Evolutionary conservation across 1,140 invertebrate genomes (phyloP).

Genomic region (Parapsyche elsis): DNA sequence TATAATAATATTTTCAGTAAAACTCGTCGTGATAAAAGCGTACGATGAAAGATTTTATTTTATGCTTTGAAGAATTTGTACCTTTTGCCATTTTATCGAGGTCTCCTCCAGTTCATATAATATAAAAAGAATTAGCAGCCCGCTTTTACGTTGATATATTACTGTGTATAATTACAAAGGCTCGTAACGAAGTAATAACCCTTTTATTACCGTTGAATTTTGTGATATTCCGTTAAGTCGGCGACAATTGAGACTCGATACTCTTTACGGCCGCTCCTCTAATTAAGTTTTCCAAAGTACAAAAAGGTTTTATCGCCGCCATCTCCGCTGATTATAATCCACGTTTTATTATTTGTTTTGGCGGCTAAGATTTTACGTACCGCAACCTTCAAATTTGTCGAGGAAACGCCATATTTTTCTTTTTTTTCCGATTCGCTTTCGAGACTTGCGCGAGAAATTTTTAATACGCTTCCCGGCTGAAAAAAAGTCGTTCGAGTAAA

Average conservation of each 20-base stretch:
- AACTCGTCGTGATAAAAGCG: too few relatives aligned
- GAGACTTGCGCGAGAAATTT: not conserved
- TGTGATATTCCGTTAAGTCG: conserved; percentile 5
- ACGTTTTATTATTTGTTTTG: not conserved
- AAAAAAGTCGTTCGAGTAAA: not conserved
- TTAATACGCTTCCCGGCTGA: not conserved
- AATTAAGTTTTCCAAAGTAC: not conserved
- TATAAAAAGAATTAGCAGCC: too few relatives aligned
- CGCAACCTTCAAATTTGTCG: too few relatives aligned
- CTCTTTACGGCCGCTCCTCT: not conserved
- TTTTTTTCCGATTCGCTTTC: not conserved
- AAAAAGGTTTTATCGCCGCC: not conserved
- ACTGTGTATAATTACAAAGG: not conserved
- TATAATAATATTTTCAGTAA: too few relatives aligned
- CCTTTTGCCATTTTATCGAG: too few relatives aligned
- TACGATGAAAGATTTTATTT: too few relatives aligned
- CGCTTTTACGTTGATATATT: not conserved
- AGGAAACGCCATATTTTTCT: not conserved
- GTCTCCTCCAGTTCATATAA: too few relatives aligned
- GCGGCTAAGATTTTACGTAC: not conserved
- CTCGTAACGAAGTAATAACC: conserved; percentile 16
- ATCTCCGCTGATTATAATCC: not conserved
- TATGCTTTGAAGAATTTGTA: too few relatives aligned
- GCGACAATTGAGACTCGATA: conserved; percentile 12
- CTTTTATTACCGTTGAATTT: not conserved